phyloP scores from a whole-genome alignment of 2,888 invertebrate species.

The Adelphocoris suturalis region DNA sequence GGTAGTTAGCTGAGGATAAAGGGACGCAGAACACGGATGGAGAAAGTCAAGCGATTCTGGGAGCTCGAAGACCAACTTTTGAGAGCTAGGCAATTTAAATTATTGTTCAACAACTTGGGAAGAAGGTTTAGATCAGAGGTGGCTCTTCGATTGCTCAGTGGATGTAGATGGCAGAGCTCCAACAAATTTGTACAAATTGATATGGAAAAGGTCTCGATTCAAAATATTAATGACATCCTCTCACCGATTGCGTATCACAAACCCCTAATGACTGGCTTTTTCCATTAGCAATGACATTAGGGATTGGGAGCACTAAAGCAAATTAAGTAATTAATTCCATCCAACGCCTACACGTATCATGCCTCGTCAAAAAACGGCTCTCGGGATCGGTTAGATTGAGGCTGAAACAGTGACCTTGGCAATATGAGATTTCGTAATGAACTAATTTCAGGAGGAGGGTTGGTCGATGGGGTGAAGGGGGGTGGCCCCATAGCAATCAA shows the following conservation, averaged over 20 bases:
- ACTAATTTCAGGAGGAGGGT: constrained; percentile 38
- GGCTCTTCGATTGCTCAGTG: too few species aligned
- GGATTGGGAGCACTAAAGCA: neutral
- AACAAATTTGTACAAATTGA: too few species aligned
- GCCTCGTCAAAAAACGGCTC: constrained; percentile 19
- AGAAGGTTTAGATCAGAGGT: too few species aligned
- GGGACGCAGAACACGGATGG: too few species aligned
- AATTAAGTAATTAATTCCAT: neutral
- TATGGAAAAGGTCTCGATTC: neutral
- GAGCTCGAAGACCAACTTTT: too few species aligned
- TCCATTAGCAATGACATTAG: neutral
- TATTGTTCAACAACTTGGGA: too few species aligned
- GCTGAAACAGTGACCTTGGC: constrained; percentile 44
- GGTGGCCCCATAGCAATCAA: constrained; percentile 39
- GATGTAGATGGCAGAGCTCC: too few species aligned
- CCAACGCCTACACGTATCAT: constrained; percentile 4
- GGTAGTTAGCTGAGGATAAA: too few species aligned
- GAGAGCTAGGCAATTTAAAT: too few species aligned
- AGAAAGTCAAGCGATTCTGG: too few species aligned
- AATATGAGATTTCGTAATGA: constrained; percentile 60
- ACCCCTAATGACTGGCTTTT: neutral
- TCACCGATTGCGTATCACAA: neutral
- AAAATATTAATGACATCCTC: neutral
- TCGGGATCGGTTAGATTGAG: constrained; percentile 11
- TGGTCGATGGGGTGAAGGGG: neutral